Evolutionary conservation across 2,113 vertebrate genomes (phyloP).

Genomic region (Rostratula benghalensis): DNA sequence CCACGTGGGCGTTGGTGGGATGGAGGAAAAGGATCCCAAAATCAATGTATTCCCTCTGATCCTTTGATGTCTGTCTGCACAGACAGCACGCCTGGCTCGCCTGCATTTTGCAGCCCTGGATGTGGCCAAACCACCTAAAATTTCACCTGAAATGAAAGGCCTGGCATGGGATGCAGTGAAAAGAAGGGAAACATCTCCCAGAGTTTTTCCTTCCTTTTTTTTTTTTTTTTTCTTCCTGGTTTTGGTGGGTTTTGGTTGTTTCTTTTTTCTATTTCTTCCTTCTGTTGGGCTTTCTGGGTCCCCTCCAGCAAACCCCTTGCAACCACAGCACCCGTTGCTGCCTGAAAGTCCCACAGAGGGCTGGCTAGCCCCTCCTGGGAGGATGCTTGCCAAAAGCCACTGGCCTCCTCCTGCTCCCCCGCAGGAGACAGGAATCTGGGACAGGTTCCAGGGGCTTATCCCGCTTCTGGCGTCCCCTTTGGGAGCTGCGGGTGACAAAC

Average conservation of each 20-base stretch:
- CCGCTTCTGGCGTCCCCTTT: background rate
- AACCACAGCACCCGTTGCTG: too few relatives aligned
- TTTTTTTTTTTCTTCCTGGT: too few relatives aligned
- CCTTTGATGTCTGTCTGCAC: conserved; percentile 13
- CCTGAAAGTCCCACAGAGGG: too few relatives aligned
- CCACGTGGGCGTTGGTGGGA: background rate
- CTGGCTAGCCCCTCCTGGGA: background rate
- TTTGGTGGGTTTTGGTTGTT: too few relatives aligned
- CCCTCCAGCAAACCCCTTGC: background rate
- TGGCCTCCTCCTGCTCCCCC: background rate
- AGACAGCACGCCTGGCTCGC: accelerated
- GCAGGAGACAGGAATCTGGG: background rate
- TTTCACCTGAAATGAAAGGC: background rate
- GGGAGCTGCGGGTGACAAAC: background rate
- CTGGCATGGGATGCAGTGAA: background rate
- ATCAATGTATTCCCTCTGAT: background rate
- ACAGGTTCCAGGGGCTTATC: background rate
- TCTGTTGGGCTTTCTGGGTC: too few relatives aligned
- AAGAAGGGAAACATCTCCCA: background rate
- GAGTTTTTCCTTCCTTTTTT: background rate
- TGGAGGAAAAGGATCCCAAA: background rate
- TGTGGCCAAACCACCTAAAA: background rate
- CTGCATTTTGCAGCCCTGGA: background rate
- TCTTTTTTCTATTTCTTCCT: too few relatives aligned
- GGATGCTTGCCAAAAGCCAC: background rate